Evolutionary conservation across 1,140 invertebrate genomes (phyloP).

Genomic region (Brachionus manjavacas): DNA sequence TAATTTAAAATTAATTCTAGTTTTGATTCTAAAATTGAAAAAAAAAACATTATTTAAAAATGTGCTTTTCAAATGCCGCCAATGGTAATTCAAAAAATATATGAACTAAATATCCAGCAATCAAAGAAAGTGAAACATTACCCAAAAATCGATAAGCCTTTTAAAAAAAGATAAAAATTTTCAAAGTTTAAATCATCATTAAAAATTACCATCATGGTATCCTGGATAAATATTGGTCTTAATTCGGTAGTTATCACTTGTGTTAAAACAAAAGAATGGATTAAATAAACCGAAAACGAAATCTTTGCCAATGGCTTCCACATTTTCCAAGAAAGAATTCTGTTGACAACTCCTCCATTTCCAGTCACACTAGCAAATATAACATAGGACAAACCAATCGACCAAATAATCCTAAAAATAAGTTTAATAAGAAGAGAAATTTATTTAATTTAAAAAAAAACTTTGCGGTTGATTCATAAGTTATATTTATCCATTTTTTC

Average conservation of each 20-base stretch:
- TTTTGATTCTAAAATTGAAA: no score
- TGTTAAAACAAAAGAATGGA: slow-evolving; percentile 61
- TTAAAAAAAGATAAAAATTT: not conserved
- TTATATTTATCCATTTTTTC: not conserved
- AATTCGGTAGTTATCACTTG: not conserved
- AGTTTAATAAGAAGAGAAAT: not conserved
- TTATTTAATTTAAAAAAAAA: not conserved
- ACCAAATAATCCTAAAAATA: not conserved
- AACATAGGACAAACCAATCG: not conserved
- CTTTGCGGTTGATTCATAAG: not conserved
- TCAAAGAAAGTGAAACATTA: not conserved
- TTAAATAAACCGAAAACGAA: slow-evolving; percentile 81
- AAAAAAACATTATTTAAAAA: not conserved
- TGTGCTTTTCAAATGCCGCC: not conserved
- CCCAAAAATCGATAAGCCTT: slow-evolving; percentile 10
- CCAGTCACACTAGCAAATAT: not conserved
- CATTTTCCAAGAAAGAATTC: slow-evolving; percentile 70
- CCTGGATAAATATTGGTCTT: not conserved
- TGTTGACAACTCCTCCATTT: slow-evolving; percentile 58
- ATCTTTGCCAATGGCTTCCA: slow-evolving; percentile 78
- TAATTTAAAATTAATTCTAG: no score
- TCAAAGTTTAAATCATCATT: not conserved
- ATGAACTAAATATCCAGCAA: not conserved
- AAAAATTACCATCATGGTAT: slow-evolving; percentile 8
- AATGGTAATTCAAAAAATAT: slow-evolving; percentile 30